Evolutionary conservation across 2,113 vertebrate genomes (phyloP).

Genomic region (Rutilus rutilus): DNA sequence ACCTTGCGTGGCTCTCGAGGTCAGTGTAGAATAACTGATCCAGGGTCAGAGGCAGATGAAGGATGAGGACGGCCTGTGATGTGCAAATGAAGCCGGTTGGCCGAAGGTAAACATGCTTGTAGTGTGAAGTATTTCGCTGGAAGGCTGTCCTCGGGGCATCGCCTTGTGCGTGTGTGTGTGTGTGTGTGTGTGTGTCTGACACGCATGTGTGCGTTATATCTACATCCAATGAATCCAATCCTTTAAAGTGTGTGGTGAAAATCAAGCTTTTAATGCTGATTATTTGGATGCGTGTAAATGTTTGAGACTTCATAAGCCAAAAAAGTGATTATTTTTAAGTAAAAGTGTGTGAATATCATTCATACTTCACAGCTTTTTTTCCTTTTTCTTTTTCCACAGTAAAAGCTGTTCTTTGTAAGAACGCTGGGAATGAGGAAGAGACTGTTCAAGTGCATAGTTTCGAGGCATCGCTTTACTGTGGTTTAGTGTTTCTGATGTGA

Average conservation of each 20-base stretch:
- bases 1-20: neutral
- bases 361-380: neutral
- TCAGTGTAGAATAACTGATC: neutral
- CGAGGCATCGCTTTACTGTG: neutral
- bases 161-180: rapidly evolving
- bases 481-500: neutral
- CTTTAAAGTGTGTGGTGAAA: too few relatives aligned
- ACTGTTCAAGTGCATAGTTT: neutral
- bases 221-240: too few relatives aligned
- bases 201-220: neutral
- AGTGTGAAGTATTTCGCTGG: too few relatives aligned
- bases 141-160: too few relatives aligned
- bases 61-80: neutral
- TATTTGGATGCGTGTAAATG: neutral
- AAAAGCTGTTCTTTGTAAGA: neutral
- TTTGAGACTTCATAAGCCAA: neutral
- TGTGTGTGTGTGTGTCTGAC: neutral
- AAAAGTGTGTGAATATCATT: neutral
- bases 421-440: neutral
- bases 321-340: neutral
- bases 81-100: constrained; percentile 1
- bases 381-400: neutral
- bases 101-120: neutral
- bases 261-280: too few relatives aligned
- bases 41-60: constrained; percentile 20